Base-by-base conservation (phyloP, 2,888 invertebrate genomes). In the Cheiracanthium punctorium region DNA sequence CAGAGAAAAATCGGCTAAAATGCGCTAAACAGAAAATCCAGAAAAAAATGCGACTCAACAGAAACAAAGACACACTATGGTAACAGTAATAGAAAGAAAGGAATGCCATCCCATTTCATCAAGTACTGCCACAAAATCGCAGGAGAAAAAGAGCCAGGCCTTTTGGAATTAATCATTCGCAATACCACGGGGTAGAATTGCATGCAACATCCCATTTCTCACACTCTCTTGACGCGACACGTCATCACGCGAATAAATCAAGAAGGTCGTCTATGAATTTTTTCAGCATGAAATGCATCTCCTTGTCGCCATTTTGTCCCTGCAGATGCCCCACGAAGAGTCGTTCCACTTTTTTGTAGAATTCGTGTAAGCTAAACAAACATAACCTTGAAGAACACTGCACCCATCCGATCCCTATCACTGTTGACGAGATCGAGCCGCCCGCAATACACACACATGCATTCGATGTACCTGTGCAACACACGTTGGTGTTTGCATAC, bases 401-500 rank as follows among this genome's bases (percentile, higher is more conserved):
- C 37, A 72, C 65, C 67, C 67, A 64, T 30, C 71, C 72, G 24
- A 41, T 29, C 28, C 29, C 20, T 28, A 72, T 72, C 12, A 52
- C 10, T 48, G 24, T 58, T 5, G 2, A n/a, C n/a, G 37, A 20
- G 41, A 72, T 28, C 30, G 70, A 79, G 70, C 52, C 79, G 65
- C 28, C 65, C 64, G 30, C 58, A 48, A 30, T 14, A n/a, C 30
- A 28, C 41, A 2, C 52, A 29, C 4, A 24, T 29, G 24, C 74
- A 74, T 24, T 17, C 33, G 43, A 48, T 12, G 14, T 48, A 48
- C 43, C 43, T 48, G 43, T 58, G 12, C 24, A 20, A 24, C 24
- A 58, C 58, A 17, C 4, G 20, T 17, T 58, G 33, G 20, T 80
- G 80, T 80, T 73, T 80, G 29, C 80, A 72, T 72, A 80, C 71